Conservation (phyloP, 2,797 vertebrate genomes). For the Melanogrammus aeglefinus region DNA sequence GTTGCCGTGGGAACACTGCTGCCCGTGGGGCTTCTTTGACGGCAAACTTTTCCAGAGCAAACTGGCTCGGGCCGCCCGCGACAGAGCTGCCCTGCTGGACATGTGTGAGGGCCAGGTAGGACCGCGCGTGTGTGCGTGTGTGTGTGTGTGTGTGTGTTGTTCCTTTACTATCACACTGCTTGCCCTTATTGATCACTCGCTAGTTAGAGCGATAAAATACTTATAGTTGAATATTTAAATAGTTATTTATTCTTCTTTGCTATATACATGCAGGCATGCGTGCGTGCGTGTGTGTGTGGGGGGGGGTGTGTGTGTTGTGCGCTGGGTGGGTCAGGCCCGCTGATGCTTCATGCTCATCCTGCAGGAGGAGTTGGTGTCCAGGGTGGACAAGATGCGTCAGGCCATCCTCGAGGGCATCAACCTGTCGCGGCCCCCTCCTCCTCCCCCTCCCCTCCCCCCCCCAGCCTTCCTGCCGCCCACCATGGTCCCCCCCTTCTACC, state of each 20-base stretch:
- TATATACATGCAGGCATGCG: neutral
- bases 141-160: neutral
- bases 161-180: too few species aligned
- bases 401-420: conserved; percentile 90
- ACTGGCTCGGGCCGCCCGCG: conserved; percentile 81
- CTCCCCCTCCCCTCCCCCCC: conserved; percentile 83
- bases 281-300: too few species aligned
- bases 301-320: neutral
- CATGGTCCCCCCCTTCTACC: conserved; percentile 85
- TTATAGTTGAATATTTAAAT: too few species aligned
- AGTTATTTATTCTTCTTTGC: too few species aligned
- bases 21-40: conserved; percentile 92
- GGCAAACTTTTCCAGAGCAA: conserved; percentile 93
- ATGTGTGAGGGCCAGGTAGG: conserved; percentile 90
- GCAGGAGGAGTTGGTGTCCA: conserved; percentile 85
- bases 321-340: too few species aligned
- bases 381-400: conserved; percentile 92
- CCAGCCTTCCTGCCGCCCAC: conserved; percentile 84
- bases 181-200: too few species aligned
- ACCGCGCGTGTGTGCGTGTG: neutral
- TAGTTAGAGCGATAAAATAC: too few species aligned
- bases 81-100: conserved; percentile 82
- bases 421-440: conserved; percentile 81
- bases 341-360: conserved; percentile 13
- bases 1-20: conserved; percentile 91